These are phyloP conservation scores for Agelastica alni DNA, from an alignment of 2,888 invertebrate genomes.

Conservation along the genomic window DNA sequence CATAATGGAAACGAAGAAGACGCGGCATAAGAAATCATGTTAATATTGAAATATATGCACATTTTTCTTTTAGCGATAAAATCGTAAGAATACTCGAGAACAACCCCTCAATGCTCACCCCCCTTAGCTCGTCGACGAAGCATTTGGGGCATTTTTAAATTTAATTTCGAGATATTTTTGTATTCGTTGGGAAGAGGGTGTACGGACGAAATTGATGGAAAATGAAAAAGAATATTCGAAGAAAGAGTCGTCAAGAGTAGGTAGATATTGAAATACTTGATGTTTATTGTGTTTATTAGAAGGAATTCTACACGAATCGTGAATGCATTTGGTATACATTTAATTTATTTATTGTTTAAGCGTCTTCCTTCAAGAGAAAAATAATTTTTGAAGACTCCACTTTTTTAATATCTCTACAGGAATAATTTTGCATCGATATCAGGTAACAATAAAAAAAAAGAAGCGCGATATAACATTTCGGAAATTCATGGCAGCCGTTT, in stretches of 20 bases:
- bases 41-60: slow-evolving; percentile 32
- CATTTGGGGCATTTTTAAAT: slow-evolving; percentile 35
- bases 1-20: slow-evolving; percentile 8
- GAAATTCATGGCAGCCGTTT: no score
- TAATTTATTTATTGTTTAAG: not conserved
- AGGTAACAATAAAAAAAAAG: no score
- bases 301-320: slow-evolving; percentile 1
- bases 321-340: not conserved
- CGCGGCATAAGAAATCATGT: slow-evolving; percentile 15
- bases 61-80: slow-evolving; percentile 20
- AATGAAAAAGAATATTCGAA: slow-evolving; percentile 31
- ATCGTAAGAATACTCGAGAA: slow-evolving; percentile 22
- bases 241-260: slow-evolving; percentile 15
- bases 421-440: no score
- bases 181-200: slow-evolving; percentile 28
- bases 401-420: no score
- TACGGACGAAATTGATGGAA: slow-evolving; percentile 37
- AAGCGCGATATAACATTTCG: no score
- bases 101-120: slow-evolving; percentile 15
- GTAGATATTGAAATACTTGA: slow-evolving; percentile 27
- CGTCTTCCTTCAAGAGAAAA: no score
- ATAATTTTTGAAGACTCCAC: no score
- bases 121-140: slow-evolving; percentile 15
- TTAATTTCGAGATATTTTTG: slow-evolving; percentile 40
- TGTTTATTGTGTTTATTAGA: slow-evolving; percentile 17